Conservation (phyloP, 2,888 invertebrate genomes). For the Leucoma salicis region DNA sequence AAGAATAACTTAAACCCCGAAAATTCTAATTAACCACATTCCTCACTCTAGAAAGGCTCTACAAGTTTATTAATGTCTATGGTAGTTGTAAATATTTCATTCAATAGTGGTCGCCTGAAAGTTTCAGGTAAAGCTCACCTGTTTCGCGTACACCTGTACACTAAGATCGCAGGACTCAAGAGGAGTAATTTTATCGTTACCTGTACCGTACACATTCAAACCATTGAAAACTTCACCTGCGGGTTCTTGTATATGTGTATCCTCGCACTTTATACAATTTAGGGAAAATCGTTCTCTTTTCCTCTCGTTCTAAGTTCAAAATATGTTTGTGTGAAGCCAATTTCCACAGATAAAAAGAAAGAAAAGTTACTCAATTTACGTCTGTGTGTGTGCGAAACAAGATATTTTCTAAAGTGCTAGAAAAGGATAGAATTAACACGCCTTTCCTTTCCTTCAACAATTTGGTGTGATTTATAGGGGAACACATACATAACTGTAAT, state of each 20-base stretch:
- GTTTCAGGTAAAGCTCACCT: slow-evolving; percentile 54
- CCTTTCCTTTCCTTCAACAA: not conserved
- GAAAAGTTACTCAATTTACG: not conserved
- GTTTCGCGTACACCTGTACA: slow-evolving; percentile 58
- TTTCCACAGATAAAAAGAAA: not conserved
- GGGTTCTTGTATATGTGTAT: not conserved
- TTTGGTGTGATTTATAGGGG: slow-evolving; percentile 11
- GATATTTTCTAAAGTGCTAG: slow-evolving; percentile 4
- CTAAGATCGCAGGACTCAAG: slow-evolving; percentile 53
- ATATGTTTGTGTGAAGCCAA: not conserved
- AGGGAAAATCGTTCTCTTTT: not conserved
- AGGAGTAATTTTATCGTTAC: slow-evolving; percentile 40
- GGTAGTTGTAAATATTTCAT: not conserved
- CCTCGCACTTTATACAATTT: not conserved
- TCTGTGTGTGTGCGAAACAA: not conserved
- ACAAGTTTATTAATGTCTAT: too few species aligned
- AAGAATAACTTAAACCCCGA: too few species aligned
- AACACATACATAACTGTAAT: slow-evolving; percentile 22
- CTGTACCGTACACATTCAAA: slow-evolving; percentile 35
- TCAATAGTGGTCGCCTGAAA: slow-evolving; percentile 20
- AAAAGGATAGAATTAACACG: slow-evolving; percentile 11
- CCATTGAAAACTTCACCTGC: not conserved
- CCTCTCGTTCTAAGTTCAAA: not conserved
- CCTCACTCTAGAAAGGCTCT: too few species aligned
- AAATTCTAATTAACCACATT: too few species aligned